These are phyloP conservation scores for Cosmorhoe ocellata DNA, from an alignment of 2,888 invertebrate genomes.

Conservation along the genomic window DNA sequence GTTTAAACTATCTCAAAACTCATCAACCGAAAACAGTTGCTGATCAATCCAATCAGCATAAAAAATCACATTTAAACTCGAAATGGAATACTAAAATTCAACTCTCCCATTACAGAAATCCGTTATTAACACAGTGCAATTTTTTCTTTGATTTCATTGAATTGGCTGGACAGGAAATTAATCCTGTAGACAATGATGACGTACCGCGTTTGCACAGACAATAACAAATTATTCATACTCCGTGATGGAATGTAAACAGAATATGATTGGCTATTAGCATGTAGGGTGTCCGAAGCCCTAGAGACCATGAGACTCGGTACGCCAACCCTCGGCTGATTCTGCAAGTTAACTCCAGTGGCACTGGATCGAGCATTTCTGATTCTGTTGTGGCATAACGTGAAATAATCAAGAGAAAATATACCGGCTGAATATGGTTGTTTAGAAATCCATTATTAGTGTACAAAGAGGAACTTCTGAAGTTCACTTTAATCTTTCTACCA, in stretches of 20 bases:
- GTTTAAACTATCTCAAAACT: too few species aligned
- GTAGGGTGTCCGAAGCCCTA: constrained; percentile 60
- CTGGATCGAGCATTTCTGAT: too few species aligned
- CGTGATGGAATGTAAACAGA: constrained; percentile 82
- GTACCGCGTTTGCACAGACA: constrained; percentile 73
- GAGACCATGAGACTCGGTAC: constrained; percentile 50
- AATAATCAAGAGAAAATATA: too few species aligned
- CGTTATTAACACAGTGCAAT: constrained; percentile 49
- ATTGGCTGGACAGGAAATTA: constrained; percentile 68
- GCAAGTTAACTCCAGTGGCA: background rate
- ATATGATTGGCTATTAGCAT: constrained; percentile 82
- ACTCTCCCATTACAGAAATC: constrained; percentile 68
- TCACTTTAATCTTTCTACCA: too few species aligned
- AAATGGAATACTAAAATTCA: constrained; percentile 60
- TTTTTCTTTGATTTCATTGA: constrained; percentile 68
- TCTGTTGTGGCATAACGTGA: too few species aligned
- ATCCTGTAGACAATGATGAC: constrained; percentile 73
- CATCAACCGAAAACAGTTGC: constrained; percentile 1
- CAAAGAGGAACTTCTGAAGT: too few species aligned
- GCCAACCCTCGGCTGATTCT: constrained; percentile 12
- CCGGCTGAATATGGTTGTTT: too few species aligned
- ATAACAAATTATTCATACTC: constrained; percentile 82
- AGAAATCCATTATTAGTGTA: too few species aligned
- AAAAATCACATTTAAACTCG: constrained; percentile 44
- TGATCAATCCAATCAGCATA: constrained; percentile 31